phyloP scores from a whole-genome alignment of 2,888 invertebrate genomes.

The Syrista parreyssii region DNA sequence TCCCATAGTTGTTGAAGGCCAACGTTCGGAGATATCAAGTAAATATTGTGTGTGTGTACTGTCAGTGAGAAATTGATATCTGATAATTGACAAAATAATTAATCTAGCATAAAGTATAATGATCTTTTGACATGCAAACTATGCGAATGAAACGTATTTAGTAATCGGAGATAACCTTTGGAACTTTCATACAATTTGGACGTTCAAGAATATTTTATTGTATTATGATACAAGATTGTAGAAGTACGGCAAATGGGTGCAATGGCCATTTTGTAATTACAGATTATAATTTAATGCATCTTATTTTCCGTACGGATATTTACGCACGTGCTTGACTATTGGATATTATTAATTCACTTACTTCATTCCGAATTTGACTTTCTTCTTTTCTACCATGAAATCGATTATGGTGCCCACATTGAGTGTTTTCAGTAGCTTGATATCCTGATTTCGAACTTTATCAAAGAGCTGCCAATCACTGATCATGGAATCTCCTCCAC shows the following conservation, averaged over 20 bases:
- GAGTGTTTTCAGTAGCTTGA: slow-evolving; percentile 75
- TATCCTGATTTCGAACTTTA: slow-evolving; percentile 75
- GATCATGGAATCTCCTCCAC: slow-evolving; percentile 45
- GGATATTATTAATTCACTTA: slow-evolving; percentile 66
- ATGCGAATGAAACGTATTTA: neutral
- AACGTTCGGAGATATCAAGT: neutral
- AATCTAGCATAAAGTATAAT: neutral
- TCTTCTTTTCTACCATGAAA: slow-evolving; percentile 87
- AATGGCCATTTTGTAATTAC: neutral
- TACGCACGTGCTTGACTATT: neutral
- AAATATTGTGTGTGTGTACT: neutral
- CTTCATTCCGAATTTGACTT: slow-evolving; percentile 84
- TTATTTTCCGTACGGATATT: neutral
- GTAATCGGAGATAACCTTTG: neutral
- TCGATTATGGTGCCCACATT: slow-evolving; percentile 81
- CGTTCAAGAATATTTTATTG: neutral
- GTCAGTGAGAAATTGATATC: neutral
- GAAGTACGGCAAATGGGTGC: neutral
- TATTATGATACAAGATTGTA: neutral
- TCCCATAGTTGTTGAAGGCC: neutral
- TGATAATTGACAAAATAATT: neutral
- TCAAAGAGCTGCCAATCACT: slow-evolving; percentile 73
- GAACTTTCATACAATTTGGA: neutral
- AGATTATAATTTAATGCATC: neutral
- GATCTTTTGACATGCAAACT: neutral